Evolutionary conservation across 1,140 invertebrate genomes (phyloP).

Genomic region (Armadillidium nasatum): DNA sequence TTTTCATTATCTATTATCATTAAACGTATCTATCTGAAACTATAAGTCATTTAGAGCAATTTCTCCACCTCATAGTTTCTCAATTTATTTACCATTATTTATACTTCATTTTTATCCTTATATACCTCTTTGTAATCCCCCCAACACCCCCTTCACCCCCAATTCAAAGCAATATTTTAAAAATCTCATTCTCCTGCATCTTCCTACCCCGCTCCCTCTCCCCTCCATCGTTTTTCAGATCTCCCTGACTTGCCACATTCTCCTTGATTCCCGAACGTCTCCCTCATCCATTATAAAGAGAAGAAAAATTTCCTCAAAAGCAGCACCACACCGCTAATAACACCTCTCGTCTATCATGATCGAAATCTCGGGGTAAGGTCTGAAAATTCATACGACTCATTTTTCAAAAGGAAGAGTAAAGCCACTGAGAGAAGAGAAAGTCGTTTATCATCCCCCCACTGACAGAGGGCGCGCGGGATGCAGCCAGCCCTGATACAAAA

Average conservation of each 20-base stretch:
- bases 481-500: background rate
- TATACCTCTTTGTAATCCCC: too few species aligned
- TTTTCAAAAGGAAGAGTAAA: slow-evolving; percentile 11
- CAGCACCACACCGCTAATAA: slow-evolving; percentile 6
- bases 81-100: background rate
- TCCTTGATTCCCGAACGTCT: background rate
- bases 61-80: background rate
- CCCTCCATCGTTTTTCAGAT: background rate
- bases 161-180: too few species aligned
- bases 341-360: slow-evolving; percentile 9
- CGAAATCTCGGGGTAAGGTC: slow-evolving; percentile 10
- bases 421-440: slow-evolving; percentile 8
- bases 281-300: slow-evolving; percentile 10
- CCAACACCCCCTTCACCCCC: too few species aligned
- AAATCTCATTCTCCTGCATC: too few species aligned
- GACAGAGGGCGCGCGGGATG: slow-evolving; percentile 8
- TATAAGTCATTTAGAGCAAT: background rate
- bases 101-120: too few species aligned
- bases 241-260: background rate
- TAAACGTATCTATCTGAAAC: background rate
- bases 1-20: background rate
- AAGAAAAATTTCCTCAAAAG: slow-evolving; percentile 12
- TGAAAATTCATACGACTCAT: slow-evolving; percentile 9
- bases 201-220: background rate
- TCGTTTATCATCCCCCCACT: slow-evolving; percentile 6